Base-by-base conservation (phyloP, 2,888 invertebrate species). In the Eupelmus urozonus region DNA sequence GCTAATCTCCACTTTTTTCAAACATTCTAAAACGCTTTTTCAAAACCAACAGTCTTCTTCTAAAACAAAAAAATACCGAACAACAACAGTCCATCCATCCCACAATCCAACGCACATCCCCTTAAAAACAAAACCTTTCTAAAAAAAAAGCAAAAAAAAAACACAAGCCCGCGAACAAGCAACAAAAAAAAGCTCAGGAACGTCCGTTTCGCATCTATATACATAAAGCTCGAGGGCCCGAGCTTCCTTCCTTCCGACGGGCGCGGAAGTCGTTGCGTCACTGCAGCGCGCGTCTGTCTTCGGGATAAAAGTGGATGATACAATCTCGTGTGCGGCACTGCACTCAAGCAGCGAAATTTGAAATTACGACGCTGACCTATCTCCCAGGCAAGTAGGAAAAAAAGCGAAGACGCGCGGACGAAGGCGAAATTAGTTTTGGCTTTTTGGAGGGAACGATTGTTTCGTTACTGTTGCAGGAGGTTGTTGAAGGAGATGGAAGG, bases 311-410 rank as follows among this genome's bases (percentile, higher is more conserved):
- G 60, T 69, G 57, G 57, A 78, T 73, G 62, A 42, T 45, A 57
- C 45, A 69, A 73, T 73, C 63, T 42, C 59, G 60, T 53, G 55
- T 59, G 53, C 40, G 23, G 45, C 16, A 13, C 29, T 18, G 42
- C 20, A n/a, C 18, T 42, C 55, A n/a, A 20, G 62, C n/a, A 27
- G 55, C 70, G 45, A 76, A 70, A 70, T 76, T 76, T 49, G 57
- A 71, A 71, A 76, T 71, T 71, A 71, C 65, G 51, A 53, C 57
- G 71, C 59, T 71, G 76, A 76, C 76, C 76, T 76, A 76, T n/a
- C 63, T 70, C 75, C 16, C 27, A 9, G 45, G 49, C 23, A 62
- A 16, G 27, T n/a, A 34, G 7, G 57, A 27, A 69, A 42, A 23
- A 16, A 16, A 2, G 45, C 2, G 45, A 20, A 34, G 18, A 53